Base-by-base conservation (phyloP, 2,888 invertebrate species). In the Prosopocoilus inquinatus region DNA sequence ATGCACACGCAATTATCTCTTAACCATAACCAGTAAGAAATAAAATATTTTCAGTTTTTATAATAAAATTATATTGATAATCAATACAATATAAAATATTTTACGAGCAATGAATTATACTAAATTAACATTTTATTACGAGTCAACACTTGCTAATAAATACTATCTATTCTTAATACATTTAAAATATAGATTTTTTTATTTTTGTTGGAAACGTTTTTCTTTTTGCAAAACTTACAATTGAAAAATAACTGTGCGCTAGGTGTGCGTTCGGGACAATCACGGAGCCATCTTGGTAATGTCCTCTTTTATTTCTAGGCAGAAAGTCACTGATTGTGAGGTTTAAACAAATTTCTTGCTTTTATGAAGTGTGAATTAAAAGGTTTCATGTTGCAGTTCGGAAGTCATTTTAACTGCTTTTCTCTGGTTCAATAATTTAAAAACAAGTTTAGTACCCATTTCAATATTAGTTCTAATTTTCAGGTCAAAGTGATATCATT, bases 131-230 rank as follows among this genome's bases (percentile, higher is more conserved):
- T 55, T 53, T 58, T 54, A 56, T 56, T 56, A 51, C 51, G 47
- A 52, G 49, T 60, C 58, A 60, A 59, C 53, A 53, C 58, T 59
- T 53, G 54, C 61, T 60, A 60, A 61, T 57, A 57, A 61, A 60
- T 55, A 47, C 60, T 62, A 55, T 58, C 55, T 58, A 55, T 45
- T 59, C 49, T 46, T 55, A 51, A 47, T 62, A 64, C 62, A 64
- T 63, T 62, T 62, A 64, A 61, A 65, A 61, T 64, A 59, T 58
- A 16, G 47, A 12, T 39, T 46, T 50, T 61, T 59, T 62, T 64
- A 64, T 68, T 70, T 70, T 70, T 69, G 67, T 63, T 68, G 71
- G 70, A 70, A 70, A 71, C 71, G 71, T 68, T 61, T 28, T 28
- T n/a, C n/a, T 20, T 28, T 28, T 57, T 51, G 52, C 50, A 49